Conservation (phyloP, 2,113 vertebrate genomes). For the Scomber japonicus region DNA sequence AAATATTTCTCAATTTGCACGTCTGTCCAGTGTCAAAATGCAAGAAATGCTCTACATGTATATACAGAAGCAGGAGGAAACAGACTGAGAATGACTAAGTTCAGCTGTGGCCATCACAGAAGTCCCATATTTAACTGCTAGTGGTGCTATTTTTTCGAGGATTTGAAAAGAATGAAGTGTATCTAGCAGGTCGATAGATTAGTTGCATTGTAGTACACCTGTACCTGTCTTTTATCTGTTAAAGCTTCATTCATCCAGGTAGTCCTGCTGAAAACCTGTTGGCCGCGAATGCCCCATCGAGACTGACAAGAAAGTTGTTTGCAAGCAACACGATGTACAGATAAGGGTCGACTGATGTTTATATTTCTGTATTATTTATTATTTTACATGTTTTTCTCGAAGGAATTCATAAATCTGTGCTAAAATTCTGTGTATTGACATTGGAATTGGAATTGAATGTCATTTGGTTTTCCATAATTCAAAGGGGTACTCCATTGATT, state of each 20-base stretch:
- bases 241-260: not conserved
- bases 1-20: not conserved
- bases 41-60: conserved; percentile 7
- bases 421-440: conserved; percentile 14
- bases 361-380: conserved; percentile 65
- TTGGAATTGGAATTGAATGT: not conserved
- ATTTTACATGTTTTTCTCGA: conserved; percentile 22
- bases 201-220: not conserved
- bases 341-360: conserved; percentile 6
- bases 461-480: not conserved
- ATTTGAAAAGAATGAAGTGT: not conserved
- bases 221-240: not conserved
- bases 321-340: not conserved
- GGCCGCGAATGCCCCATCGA: not conserved
- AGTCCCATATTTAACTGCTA: not conserved
- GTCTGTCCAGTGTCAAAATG: conserved; percentile 1
- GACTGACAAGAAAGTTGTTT: not conserved
- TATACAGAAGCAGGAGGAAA: conserved; percentile 8
- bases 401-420: conserved; percentile 19
- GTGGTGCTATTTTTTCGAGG: conserved; percentile 33
- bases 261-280: conserved; percentile 11
- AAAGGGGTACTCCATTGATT: conserved; percentile 15
- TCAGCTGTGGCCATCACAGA: conserved; percentile 34
- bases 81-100: not conserved
- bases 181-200: not conserved